Percentiles rank a stretch among this genome's conserved stretches.
Evolutionary conservation across 2,888 invertebrate species (phyloP).

Genomic region (Ectemnius cavifrons): DNA sequence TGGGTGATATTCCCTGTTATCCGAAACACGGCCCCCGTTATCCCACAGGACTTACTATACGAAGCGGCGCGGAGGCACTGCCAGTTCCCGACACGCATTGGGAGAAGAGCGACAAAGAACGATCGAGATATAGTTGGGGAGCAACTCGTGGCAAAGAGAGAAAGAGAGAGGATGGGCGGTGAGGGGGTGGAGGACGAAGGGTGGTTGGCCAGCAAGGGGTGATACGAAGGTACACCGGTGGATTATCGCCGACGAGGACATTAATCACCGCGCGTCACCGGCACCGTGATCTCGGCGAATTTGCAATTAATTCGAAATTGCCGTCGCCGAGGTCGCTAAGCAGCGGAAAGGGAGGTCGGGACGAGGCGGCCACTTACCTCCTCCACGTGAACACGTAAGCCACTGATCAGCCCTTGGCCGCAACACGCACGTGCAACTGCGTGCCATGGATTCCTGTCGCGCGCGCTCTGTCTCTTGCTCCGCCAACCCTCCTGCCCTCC

Average conservation of each 20-base stretch:
- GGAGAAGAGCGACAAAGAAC: slow-evolving; percentile 50
- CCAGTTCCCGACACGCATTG: slow-evolving; percentile 38
- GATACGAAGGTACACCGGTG: slow-evolving; percentile 41
- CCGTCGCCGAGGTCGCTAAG: slow-evolving; percentile 59
- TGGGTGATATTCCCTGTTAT: slow-evolving; percentile 76
- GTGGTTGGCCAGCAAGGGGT: slow-evolving; percentile 28
- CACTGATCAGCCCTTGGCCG: background rate
- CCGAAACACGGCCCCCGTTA: slow-evolving; percentile 76
- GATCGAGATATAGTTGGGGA: slow-evolving; percentile 12
- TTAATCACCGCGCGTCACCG: slow-evolving; percentile 73
- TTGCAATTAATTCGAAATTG: slow-evolving; percentile 75
- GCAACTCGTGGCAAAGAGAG: slow-evolving; percentile 32
- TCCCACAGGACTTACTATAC: slow-evolving; percentile 76
- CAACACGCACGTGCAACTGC: slow-evolving; percentile 23
- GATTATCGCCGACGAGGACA: slow-evolving; percentile 59
- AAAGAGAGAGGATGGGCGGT: slow-evolving; percentile 28
- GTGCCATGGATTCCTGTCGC: slow-evolving; percentile 32
- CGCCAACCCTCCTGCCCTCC: too few relatives aligned
- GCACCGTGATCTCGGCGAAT: slow-evolving; percentile 69
- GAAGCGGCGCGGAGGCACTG: slow-evolving; percentile 54
- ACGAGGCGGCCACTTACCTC: slow-evolving; percentile 28
- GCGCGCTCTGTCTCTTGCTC: slow-evolving; percentile 12
- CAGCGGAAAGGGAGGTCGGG: slow-evolving; percentile 2
- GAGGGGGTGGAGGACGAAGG: slow-evolving; percentile 27
- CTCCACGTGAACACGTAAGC: background rate